A percentile compares a stretch with the other conserved stretches of the same genome.
phyloP scores from a whole-genome alignment of 2,797 vertebrate genomes.

The Hyperoplus immaculatus region DNA sequence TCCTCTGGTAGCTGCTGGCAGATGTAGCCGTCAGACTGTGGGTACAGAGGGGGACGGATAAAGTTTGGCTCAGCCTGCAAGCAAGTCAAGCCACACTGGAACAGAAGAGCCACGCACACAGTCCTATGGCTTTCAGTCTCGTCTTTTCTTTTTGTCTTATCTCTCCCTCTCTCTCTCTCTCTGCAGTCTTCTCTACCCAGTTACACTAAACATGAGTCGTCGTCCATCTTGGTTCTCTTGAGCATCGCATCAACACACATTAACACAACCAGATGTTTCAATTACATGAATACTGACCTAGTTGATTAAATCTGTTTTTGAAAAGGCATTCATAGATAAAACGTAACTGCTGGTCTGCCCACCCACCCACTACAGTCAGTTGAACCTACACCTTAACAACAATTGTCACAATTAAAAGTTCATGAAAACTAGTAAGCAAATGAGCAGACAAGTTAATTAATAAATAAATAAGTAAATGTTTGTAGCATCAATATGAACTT shows the following conservation, averaged over 20 bases:
- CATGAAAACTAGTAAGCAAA: neutral
- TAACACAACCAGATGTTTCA: constrained; percentile 6
- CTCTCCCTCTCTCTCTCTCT: constrained; percentile 3
- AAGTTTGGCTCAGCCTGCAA: constrained; percentile 66
- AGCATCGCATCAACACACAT: neutral
- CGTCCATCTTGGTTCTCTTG: neutral
- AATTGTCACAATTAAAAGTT: neutral
- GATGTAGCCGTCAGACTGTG: constrained; percentile 67
- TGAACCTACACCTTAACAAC: neutral
- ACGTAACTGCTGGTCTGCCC: neutral
- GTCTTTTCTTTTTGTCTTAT: neutral
- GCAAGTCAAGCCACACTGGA: constrained; percentile 56
- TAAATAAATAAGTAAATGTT: no score
- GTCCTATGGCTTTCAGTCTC: constrained; percentile 32
- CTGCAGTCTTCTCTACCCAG: neutral
- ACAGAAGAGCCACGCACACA: constrained; percentile 68
- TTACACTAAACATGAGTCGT: constrained; percentile 8
- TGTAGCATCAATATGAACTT: neutral
- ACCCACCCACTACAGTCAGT: neutral
- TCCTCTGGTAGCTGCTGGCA: constrained; percentile 61
- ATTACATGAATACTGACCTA: neutral
- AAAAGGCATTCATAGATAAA: neutral
- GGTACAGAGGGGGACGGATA: constrained; percentile 52
- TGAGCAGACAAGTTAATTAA: no score
- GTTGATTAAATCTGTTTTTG: neutral